These are phyloP conservation scores for Zeugodacus cucurbitae DNA, from an alignment of 1,140 invertebrate genomes.

Conservation along the genomic window DNA sequence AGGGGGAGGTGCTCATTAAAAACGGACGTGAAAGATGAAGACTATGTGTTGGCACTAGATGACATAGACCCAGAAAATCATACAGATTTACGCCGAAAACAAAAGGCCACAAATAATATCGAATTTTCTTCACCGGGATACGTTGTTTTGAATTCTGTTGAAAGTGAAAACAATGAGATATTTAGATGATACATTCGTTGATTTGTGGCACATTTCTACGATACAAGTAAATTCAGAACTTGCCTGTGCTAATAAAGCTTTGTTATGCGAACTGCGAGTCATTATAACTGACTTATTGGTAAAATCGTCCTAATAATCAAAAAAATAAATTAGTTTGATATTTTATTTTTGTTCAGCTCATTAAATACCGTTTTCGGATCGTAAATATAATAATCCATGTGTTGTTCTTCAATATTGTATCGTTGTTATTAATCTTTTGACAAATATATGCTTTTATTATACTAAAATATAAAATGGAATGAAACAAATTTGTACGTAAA, in stretches of 20 bases:
- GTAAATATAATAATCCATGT: constrained; percentile 8
- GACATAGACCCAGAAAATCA: constrained; percentile 37
- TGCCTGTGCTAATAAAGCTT: not conserved
- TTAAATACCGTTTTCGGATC: not conserved
- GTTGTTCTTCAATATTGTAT: not conserved
- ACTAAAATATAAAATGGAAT: constrained; percentile 21
- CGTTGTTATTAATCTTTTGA: not conserved
- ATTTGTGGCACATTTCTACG: too few species aligned
- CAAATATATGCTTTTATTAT: not conserved
- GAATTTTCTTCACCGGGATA: not conserved
- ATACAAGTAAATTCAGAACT: not conserved
- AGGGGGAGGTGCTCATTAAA: not conserved
- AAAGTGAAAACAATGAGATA: not conserved
- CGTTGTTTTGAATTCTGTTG: not conserved
- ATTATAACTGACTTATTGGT: not conserved
- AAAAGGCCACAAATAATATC: constrained; percentile 35
- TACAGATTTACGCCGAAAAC: constrained; percentile 10
- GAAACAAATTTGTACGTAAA: not conserved
- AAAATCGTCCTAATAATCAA: not conserved
- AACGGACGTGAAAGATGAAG: constrained; percentile 27
- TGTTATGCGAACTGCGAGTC: not conserved
- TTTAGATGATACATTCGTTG: not conserved
- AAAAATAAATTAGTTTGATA: not conserved
- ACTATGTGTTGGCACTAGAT: constrained; percentile 40
- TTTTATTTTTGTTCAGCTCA: not conserved